Percentiles rank a stretch among this genome's conserved stretches.
These are phyloP conservation scores for Micropoecilia bifurca DNA, from an alignment of 2,797 vertebrate species.

Conservation along the genomic window DNA sequence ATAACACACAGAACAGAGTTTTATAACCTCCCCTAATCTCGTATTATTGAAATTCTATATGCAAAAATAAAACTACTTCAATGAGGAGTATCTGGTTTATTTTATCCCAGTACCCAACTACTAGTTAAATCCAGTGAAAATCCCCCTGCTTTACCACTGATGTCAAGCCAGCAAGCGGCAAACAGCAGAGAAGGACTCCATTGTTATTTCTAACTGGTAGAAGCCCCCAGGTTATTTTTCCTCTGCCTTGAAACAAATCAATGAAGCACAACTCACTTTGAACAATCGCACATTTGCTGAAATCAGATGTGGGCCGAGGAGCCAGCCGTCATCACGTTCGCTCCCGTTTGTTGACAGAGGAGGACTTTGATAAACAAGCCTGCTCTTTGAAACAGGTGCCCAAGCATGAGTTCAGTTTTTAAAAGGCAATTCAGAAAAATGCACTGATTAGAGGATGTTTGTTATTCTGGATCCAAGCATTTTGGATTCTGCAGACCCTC, in stretches of 20 bases:
- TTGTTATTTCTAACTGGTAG: slow-evolving; percentile 81
- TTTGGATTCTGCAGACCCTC: slow-evolving; percentile 39
- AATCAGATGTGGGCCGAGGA: slow-evolving; percentile 77
- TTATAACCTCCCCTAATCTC: not conserved
- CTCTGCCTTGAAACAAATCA: slow-evolving; percentile 83
- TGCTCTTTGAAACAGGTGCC: slow-evolving; percentile 75
- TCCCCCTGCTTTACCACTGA: slow-evolving; percentile 53
- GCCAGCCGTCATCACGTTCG: slow-evolving; percentile 66
- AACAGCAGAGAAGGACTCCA: slow-evolving; percentile 74
- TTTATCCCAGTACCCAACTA: slow-evolving; percentile 26
- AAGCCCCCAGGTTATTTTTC: slow-evolving; percentile 81
- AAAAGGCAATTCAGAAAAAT: slow-evolving; percentile 54
- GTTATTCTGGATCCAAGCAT: slow-evolving; percentile 65
- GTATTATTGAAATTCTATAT: not conserved
- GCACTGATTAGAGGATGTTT: slow-evolving; percentile 68
- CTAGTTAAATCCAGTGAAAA: slow-evolving; percentile 49
- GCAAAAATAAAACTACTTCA: slow-evolving; percentile 11
- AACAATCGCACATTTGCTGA: slow-evolving; percentile 80
- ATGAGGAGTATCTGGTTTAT: slow-evolving; percentile 17
- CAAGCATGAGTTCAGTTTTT: slow-evolving; percentile 60
- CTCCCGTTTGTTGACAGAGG: slow-evolving; percentile 75
- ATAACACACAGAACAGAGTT: not conserved
- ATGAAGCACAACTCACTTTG: slow-evolving; percentile 81
- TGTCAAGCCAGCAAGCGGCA: slow-evolving; percentile 65
- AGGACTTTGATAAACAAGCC: slow-evolving; percentile 74